Base-by-base conservation (phyloP, 1,140 invertebrate genomes). In the Drosophila subobscura region DNA sequence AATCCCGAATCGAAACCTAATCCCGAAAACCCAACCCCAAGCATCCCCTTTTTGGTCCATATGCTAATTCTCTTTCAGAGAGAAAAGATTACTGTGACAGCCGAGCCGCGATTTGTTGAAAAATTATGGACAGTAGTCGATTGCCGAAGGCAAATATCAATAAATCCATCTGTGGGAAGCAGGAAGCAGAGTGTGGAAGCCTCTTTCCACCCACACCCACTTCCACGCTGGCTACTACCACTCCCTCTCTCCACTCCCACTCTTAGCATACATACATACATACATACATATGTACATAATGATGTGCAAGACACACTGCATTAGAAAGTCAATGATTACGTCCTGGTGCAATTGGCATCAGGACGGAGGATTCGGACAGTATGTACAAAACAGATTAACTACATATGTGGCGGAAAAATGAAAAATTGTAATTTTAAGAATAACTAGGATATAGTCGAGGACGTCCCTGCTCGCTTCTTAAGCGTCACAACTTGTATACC, bases 41-140 rank as follows among this genome's bases (percentile, higher is more conserved):
- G 53, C 56, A 56, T 5, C 44, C 41, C 52, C 71, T 41, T 65
- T 53, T 72, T 20, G 54, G 58, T 55, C 75, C 73, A 89, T 86
- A 86, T 86, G 83, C 84, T 88, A 86, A 89, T 88, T 75, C 57
- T 61, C 25, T 40, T 45, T 37, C 27, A 46, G 54, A 41, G 58
- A 63, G 60, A 60, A 54, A 65, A 83, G 83, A 86, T 86, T 88
- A 88, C 78, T 88, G 83, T 88, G 83, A 86, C 83, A 86, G 83
- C 83, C 88, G 78, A 86, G 84, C 81, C 83, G 88, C 81, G 75
- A 88, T 88, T 86, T 86, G 83, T 83, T 88, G 78, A 79, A 77
- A 86, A 86, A 86, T 86, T 86, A 86, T 86, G 83, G 83, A 86
- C 83, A 86, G 81, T 86, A 86, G 81, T 85, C 77, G 83, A 45